These are phyloP conservation scores for Coregonus suidteri DNA, from an alignment of 2,797 vertebrate genomes.

Conservation along the genomic window DNA sequence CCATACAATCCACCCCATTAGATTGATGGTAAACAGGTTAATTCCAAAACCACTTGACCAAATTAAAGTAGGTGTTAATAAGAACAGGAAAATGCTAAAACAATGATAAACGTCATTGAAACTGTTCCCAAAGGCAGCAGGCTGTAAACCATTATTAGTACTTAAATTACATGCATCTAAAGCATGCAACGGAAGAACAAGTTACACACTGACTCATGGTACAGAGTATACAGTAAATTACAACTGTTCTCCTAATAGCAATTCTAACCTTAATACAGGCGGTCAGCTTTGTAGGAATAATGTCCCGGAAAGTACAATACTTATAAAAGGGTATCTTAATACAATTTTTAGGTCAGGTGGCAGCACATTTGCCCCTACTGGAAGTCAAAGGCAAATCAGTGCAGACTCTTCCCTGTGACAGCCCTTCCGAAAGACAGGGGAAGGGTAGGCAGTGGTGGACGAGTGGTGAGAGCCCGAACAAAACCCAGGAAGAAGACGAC, in stretches of 20 bases:
- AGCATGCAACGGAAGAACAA: background rate
- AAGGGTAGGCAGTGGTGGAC: slow-evolving; percentile 63
- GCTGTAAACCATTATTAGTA: background rate
- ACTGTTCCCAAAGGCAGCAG: background rate
- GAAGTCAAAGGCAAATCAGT: too few relatives aligned
- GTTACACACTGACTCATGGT: background rate
- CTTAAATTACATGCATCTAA: background rate
- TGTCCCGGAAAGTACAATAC: too few relatives aligned
- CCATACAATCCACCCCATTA: background rate
- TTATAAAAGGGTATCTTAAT: too few relatives aligned
- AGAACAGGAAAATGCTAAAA: too few relatives aligned
- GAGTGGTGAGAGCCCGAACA: slow-evolving; percentile 68
- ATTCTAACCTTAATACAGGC: too few relatives aligned
- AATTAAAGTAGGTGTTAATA: background rate
- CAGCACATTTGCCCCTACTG: too few relatives aligned
- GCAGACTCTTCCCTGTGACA: slow-evolving; percentile 8
- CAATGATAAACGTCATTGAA: too few relatives aligned
- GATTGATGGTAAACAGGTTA: background rate
- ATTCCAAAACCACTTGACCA: background rate
- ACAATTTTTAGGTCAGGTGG: too few relatives aligned
- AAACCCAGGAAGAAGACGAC: slow-evolving; percentile 71
- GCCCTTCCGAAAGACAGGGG: slow-evolving; percentile 50
- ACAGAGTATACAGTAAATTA: background rate
- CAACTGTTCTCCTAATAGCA: background rate
- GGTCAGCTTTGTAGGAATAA: too few relatives aligned